A percentile compares a stretch with the other conserved stretches of the same genome.
Conservation (phyloP, 30 jellyfish, hydroid and myxozoan genomes). For the Turritopsis rubra region DNA sequence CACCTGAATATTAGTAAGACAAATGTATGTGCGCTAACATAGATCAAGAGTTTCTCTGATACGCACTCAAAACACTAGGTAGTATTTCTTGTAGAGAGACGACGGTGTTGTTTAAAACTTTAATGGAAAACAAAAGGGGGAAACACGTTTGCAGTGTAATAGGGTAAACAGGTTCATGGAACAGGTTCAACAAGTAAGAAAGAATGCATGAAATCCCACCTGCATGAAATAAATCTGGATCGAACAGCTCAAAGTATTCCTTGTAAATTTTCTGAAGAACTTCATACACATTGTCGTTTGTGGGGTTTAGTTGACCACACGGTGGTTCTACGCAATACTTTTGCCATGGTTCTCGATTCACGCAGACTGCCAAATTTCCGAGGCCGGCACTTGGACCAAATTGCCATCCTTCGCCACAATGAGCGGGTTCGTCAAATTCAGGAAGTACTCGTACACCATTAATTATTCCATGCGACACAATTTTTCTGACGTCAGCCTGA, state of each 20-base stretch:
- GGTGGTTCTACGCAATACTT: slow-evolving; percentile 87
- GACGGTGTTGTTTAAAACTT: no score
- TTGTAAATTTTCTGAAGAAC: slow-evolving; percentile 64
- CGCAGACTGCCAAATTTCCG: slow-evolving; percentile 79
- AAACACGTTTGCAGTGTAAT: no score
- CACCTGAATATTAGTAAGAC: not conserved
- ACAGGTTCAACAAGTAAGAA: no score
- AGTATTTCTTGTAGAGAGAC: no score
- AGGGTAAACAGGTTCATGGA: no score
- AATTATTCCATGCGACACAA: slow-evolving; percentile 58
- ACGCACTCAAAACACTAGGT: no score
- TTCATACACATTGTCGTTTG: slow-evolving; percentile 55
- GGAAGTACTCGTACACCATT: slow-evolving; percentile 88
- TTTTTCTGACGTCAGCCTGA: slow-evolving; percentile 58
- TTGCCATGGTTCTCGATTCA: slow-evolving; percentile 81
- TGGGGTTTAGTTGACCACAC: slow-evolving; percentile 82
- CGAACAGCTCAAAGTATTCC: slow-evolving; percentile 68
- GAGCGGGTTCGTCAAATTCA: slow-evolving; percentile 87
- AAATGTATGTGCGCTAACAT: not conserved
- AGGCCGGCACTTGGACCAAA: slow-evolving; percentile 58
- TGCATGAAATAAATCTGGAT: slow-evolving; percentile 63
- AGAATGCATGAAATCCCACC: slow-evolving; percentile 21
- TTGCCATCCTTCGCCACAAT: slow-evolving; percentile 91
- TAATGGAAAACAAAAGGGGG: no score
- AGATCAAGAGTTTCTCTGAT: no score